Conservation (phyloP, 2,797 vertebrate species). For the Sorex maritimensis region DNA sequence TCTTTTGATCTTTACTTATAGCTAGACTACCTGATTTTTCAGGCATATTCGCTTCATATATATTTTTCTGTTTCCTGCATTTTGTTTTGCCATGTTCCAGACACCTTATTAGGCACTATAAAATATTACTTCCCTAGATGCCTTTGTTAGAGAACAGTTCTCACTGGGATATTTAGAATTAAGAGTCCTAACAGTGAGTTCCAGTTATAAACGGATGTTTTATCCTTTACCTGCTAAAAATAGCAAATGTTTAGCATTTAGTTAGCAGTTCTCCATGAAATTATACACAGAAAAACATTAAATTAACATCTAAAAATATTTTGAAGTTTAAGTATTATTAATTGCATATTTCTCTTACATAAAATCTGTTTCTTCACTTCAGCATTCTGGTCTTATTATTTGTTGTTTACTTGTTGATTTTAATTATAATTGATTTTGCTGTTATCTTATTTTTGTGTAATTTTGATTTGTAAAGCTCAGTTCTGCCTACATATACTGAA, state of each 20-base stretch:
- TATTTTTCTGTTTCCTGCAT: constrained; percentile 88
- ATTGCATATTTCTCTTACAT: constrained; percentile 44
- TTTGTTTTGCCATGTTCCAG: constrained; percentile 90
- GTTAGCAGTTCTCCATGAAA: constrained; percentile 22
- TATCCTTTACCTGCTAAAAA: constrained; percentile 64
- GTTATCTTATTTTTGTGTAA: constrained; percentile 85
- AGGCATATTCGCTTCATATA: constrained; percentile 76
- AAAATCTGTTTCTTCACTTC: background rate
- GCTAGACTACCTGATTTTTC: constrained; percentile 36
- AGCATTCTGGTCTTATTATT: constrained; percentile 66
- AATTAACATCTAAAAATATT: constrained; percentile 26
- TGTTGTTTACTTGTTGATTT: constrained; percentile 77
- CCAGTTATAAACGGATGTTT: constrained; percentile 57
- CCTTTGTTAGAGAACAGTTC: constrained; percentile 96
- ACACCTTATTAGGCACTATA: constrained; percentile 95
- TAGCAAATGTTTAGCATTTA: constrained; percentile 33
- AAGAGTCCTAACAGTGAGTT: constrained; percentile 89
- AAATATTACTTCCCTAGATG: constrained; percentile 97
- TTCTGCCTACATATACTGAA: constrained; percentile 96
- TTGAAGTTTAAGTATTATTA: constrained; percentile 43
- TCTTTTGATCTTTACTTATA: background rate
- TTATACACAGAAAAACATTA: constrained; percentile 46
- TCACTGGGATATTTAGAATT: constrained; percentile 97
- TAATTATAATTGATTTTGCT: constrained; percentile 82
- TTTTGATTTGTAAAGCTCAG: constrained; percentile 92